Evolutionary conservation across 1,140 invertebrate genomes (phyloP).

Genomic region (Dendrolimus punctatus): DNA sequence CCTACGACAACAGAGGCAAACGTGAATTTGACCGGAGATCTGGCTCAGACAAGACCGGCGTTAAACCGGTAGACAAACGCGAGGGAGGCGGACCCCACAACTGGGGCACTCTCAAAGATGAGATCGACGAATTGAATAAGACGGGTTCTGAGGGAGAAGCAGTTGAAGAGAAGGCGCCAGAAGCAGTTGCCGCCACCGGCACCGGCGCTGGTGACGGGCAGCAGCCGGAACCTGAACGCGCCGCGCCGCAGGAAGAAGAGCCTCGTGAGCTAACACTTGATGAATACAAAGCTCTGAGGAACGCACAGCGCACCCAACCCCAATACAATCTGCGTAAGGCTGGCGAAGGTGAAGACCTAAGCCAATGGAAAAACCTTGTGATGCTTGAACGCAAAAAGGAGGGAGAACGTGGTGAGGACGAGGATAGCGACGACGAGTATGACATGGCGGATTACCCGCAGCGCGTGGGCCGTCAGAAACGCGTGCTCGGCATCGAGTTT

Average conservation of each 20-base stretch:
- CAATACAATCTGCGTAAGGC: conserved; percentile 93
- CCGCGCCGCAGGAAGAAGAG: conserved; percentile 79
- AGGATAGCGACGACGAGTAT: conserved; percentile 79
- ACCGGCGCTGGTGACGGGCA: conserved; percentile 65
- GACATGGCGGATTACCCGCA: conserved; percentile 88
- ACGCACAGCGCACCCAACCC: conserved; percentile 81
- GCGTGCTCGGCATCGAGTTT: conserved; percentile 90
- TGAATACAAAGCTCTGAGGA: conserved; percentile 89
- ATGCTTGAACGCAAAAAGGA: conserved; percentile 87
- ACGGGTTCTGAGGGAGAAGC: conserved; percentile 65
- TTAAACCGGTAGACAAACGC: conserved; percentile 94
- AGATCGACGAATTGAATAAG: conserved; percentile 82
- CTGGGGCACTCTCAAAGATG: conserved; percentile 95
- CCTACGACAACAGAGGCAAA: conserved; percentile 83
- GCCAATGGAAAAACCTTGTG: conserved; percentile 95
- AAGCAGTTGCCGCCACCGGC: conserved; percentile 53
- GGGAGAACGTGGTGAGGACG: conserved; percentile 78
- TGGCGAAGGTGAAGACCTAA: conserved; percentile 91
- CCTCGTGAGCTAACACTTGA: conserved; percentile 88
- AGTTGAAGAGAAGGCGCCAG: conserved; percentile 68
- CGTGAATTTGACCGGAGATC: conserved; percentile 96
- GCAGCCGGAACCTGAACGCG: conserved; percentile 47
- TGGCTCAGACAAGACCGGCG: conserved; percentile 94
- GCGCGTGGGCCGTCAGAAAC: conserved; percentile 89
- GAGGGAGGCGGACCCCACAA: conserved; percentile 95